Base-by-base conservation (phyloP, 2,888 invertebrate species). In the Seladonia tumulorum region DNA sequence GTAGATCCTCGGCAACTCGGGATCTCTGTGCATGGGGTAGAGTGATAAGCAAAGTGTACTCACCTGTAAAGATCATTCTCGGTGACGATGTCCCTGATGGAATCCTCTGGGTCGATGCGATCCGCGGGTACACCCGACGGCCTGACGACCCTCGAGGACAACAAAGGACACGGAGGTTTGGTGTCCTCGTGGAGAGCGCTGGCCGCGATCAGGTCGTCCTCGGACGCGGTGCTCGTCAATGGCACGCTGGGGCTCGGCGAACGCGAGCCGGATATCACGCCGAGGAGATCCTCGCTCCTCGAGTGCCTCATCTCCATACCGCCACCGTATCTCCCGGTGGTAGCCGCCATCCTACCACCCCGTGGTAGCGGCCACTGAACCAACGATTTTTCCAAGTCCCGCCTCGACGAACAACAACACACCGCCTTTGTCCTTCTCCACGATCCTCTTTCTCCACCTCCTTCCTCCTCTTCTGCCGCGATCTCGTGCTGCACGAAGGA, bases 41-140 rank as follows among this genome's bases (percentile, higher is more conserved):
- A 45, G 16, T 1, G 29, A 14, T 0, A 3, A 42, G 12, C 1
- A 73, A n/a, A 78, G 49, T 5, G 35, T 39, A 91, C 92, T 90
- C 92, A 96, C 96, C 96, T 96, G 94, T 96, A 96, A 91, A 96
- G 96, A 93, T 96, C 96, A 92, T 96, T 96, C 92, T 96, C 96
- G 14, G 96, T 96, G 83, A 96, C 96, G 91, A 96, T 96, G 93
- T 96, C 96, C 79, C 96, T 95, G 87, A 96, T 96, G 88, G 96
- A 96, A 90, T 96, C 96, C 92, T 96, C 96, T n/a, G 96, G 96
- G 93, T 96, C 96, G 77, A 96, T 95, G 87, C 96, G 94, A 92
- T 96, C 96, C 22, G 93, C 91, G 16, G 90, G 88, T 0, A 93
- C 87, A 16, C 91, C 92, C 0, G 93, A 91, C 10, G 92, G 89